Conservation (phyloP, 1,140 invertebrate genomes). For the Eubasilissa regina region DNA sequence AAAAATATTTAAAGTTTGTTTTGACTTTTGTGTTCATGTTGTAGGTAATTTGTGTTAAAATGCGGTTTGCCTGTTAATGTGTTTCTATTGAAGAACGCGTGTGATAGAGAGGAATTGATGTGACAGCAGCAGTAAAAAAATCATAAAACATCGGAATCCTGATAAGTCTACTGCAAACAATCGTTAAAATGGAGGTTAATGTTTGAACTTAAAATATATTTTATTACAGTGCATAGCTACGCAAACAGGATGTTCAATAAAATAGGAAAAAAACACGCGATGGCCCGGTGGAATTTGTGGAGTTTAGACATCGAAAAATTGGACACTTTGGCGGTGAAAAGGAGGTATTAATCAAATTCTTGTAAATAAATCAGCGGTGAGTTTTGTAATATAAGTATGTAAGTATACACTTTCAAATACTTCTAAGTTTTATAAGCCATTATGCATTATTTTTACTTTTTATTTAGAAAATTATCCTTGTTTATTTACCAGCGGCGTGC, state of each 20-base stretch:
- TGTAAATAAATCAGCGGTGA: no score
- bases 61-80: not conserved
- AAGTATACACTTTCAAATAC: no score
- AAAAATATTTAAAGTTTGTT: no score
- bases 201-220: slow-evolving; percentile 42
- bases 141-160: slow-evolving; percentile 34
- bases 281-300: not conserved
- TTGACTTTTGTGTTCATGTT: not conserved
- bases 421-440: no score
- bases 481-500: no score
- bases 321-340: no score
- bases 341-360: no score
- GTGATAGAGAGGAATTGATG: slow-evolving; percentile 40
- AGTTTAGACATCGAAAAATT: not conserved
- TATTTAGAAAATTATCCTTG: no score
- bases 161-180: slow-evolving; percentile 32
- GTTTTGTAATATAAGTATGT: no score
- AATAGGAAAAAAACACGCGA: slow-evolving; percentile 24
- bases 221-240: slow-evolving; percentile 40
- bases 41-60: not conserved
- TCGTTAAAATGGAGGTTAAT: slow-evolving; percentile 39
- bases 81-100: not conserved
- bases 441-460: no score
- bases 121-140: slow-evolving; percentile 31
- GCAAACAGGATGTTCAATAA: slow-evolving; percentile 32